These are phyloP conservation scores for Nasonovia ribisnigri DNA, from an alignment of 2,888 invertebrate genomes.

Conservation along the genomic window DNA sequence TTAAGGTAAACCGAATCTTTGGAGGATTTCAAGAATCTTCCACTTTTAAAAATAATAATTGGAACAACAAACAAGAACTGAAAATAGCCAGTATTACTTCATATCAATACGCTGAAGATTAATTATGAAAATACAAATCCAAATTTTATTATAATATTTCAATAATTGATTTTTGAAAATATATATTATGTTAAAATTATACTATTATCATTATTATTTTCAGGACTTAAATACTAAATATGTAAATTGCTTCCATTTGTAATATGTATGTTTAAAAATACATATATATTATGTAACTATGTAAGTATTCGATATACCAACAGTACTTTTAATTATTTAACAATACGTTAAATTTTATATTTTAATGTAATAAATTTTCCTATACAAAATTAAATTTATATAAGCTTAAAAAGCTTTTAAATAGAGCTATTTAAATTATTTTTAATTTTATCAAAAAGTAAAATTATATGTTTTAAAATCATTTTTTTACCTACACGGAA, in stretches of 20 bases:
- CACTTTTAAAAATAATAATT: conserved; percentile 21
- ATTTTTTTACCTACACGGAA: background rate
- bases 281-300: background rate
- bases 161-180: background rate
- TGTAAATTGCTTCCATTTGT: background rate
- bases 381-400: no score
- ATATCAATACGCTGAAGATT: background rate
- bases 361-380: no score
- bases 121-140: background rate
- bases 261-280: background rate
- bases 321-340: background rate
- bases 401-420: no score
- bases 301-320: background rate
- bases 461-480: background rate
- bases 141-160: background rate
- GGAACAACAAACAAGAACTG: background rate
- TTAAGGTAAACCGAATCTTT: background rate
- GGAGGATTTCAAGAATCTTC: conserved; percentile 28
- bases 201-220: background rate
- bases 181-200: background rate
- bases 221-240: background rate
- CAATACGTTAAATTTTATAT: background rate
- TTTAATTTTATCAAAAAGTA: background rate
- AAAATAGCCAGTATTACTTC: background rate
- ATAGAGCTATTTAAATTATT: background rate